Evolutionary conservation across 2,888 invertebrate genomes (phyloP).

Genomic region (Acanthoscelides obtectus): DNA sequence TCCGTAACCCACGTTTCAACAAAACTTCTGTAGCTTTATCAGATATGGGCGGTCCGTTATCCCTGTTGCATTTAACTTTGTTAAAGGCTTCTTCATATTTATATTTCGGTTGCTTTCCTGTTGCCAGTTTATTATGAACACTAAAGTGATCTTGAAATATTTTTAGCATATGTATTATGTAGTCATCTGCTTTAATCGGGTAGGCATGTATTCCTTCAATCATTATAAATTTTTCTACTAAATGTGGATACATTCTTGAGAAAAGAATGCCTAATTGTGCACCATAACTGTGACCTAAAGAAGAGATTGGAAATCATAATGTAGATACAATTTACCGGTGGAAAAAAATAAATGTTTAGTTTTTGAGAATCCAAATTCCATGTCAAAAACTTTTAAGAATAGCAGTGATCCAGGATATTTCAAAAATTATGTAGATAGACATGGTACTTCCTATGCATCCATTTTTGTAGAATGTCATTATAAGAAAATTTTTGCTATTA

Average conservation of each 20-base stretch:
- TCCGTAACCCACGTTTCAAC: constrained; percentile 46
- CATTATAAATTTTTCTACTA: constrained; percentile 46
- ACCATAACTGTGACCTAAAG: constrained; percentile 50
- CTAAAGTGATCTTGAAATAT: constrained; percentile 42
- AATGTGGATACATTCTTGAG: constrained; percentile 44
- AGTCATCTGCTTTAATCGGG: constrained; percentile 26
- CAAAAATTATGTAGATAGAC: too few relatives aligned
- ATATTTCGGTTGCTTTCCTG: constrained; percentile 36
- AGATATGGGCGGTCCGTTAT: constrained; percentile 37
- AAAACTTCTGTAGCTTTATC: constrained; percentile 49
- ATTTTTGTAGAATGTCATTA: too few relatives aligned
- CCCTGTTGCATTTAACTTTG: constrained; percentile 47
- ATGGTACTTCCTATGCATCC: too few relatives aligned
- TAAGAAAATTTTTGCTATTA: too few relatives aligned
- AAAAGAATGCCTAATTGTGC: constrained; percentile 46
- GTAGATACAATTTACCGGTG: too few relatives aligned
- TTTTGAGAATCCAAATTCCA: too few relatives aligned
- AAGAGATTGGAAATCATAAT: too few relatives aligned
- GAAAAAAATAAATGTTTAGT: too few relatives aligned
- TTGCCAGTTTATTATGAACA: constrained; percentile 32
- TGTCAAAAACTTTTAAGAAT: too few relatives aligned
- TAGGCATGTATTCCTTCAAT: constrained; percentile 44
- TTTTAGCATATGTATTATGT: constrained; percentile 34
- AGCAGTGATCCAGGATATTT: too few relatives aligned
- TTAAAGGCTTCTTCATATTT: constrained; percentile 50